Percentiles rank a stretch among this genome's conserved stretches.
Conservation (phyloP, 2,113 vertebrate genomes). For the Alligator sinensis region DNA sequence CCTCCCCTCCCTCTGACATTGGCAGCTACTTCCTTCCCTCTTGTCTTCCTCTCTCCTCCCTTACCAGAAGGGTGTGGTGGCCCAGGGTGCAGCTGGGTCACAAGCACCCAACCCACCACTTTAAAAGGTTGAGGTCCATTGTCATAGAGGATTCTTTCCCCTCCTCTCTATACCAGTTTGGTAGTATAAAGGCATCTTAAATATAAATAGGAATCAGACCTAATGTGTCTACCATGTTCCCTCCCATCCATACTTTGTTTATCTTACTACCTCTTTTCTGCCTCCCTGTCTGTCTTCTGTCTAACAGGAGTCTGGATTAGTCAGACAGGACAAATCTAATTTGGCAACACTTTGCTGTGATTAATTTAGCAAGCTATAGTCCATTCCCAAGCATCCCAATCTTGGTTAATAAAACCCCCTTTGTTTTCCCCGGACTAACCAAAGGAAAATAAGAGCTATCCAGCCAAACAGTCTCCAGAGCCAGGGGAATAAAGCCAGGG, state of each 20-base stretch:
- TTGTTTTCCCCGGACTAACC: constrained; percentile 30
- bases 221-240: accelerated
- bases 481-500: constrained; percentile 26
- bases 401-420: constrained; percentile 55
- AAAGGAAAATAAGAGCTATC: constrained; percentile 16
- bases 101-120: too few species aligned
- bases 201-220: not conserved
- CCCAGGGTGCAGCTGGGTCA: too few species aligned
- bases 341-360: constrained; percentile 27
- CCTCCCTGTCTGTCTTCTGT: constrained; percentile 23
- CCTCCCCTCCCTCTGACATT: too few species aligned
- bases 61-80: too few species aligned
- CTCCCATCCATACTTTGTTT: not conserved
- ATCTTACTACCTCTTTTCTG: not conserved
- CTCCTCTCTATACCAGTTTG: not conserved
- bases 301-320: constrained; percentile 3
- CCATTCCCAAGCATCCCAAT: not conserved
- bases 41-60: too few species aligned
- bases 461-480: not conserved
- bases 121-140: too few species aligned
- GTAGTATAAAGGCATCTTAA: not conserved
- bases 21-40: too few species aligned
- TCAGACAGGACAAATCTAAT: constrained; percentile 50
- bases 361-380: constrained; percentile 45
- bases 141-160: too few species aligned